Evolutionary conservation across 2,888 invertebrate genomes (phyloP), one percentile per base, ranked within the genome.

Genomic region (Caenorhabditis sp.): DNA sequence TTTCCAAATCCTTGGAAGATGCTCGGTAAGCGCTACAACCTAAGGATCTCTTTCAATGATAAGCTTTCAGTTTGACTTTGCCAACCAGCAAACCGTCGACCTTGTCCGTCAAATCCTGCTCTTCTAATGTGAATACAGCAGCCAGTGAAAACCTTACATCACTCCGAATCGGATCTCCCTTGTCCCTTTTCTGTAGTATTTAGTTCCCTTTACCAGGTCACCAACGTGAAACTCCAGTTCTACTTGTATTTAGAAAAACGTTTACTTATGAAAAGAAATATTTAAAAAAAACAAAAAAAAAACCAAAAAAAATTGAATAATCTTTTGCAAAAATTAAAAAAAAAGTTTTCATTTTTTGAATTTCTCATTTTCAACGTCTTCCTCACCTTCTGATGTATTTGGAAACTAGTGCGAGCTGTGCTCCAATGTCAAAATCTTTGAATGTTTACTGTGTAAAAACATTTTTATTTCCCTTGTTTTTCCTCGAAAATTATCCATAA

Each of bases 41-140:
- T 9, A 32, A 9, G 32, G 32, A n/a, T n/a, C n/a, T n/a, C n/a
- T n/a, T n/a, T n/a, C n/a, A n/a, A n/a, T n/a, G n/a, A n/a, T n/a
- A n/a, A n/a, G n/a, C n/a, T 65, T 67, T 51, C 76, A 67, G 61
- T 76, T 76, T 18, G 76, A 76, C 67, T 76, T 76, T 22, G 37
- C 67, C 40, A 76, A 76, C 61, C 76, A 60, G 35, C 67, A 61
- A 61, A 76, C 76, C 1, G 51, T 76, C 53, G 76, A 76, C 67
- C 68, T 76, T 22, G 76, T 76, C 6, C 76, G 76, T 53, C 76
- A 76, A 61, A 76, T 76, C 24, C 51, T 76, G 8, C 61, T 76
- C 53, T 18, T 47, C 4, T 47, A 11, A 47, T 6, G n/a, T 1
- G 5, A 47, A 3, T 47, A 47, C 47, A 4, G 18, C 18, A 47